A percentile compares a stretch with the other conserved stretches of the same genome.
phyloP scores from a whole-genome alignment of 2,113 vertebrate genomes.

The Zeus faber region DNA sequence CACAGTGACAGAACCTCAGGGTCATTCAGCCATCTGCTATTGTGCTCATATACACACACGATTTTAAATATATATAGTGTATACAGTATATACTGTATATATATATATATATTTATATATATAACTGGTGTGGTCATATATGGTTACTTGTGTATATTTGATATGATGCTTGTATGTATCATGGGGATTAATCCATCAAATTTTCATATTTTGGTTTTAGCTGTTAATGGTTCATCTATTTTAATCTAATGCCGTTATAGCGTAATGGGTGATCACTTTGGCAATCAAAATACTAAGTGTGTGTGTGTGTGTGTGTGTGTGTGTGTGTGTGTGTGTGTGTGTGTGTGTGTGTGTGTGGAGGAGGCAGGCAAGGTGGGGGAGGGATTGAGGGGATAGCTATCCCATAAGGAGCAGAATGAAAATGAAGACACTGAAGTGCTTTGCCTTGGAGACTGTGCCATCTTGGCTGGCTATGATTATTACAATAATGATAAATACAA shows the following conservation, averaged over 20 bases:
- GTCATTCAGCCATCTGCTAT: conserved; percentile 54
- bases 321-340: neutral
- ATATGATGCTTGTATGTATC: too few species aligned
- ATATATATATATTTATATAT: too few species aligned
- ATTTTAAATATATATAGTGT: too few species aligned
- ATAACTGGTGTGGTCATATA: too few species aligned
- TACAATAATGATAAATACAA: conserved; percentile 27
- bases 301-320: conserved; percentile 9
- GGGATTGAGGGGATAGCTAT: conserved; percentile 18
- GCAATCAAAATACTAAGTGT: conserved; percentile 28
- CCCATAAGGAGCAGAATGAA: conserved; percentile 39
- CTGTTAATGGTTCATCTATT: conserved; percentile 43
- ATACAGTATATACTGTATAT: too few species aligned
- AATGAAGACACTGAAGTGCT: conserved; percentile 53
- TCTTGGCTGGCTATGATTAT: conserved; percentile 49
- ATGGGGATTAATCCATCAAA: too few species aligned
- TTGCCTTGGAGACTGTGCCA: conserved; percentile 29
- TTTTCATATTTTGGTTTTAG: too few species aligned
- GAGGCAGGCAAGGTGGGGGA: neutral
- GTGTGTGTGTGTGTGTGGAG: neutral
- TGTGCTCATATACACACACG: neutral
- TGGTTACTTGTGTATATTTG: too few species aligned
- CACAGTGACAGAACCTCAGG: conserved; percentile 48
- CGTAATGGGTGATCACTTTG: conserved; percentile 50
- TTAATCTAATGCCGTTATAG: conserved; percentile 49